A percentile compares a stretch with the other conserved stretches of the same genome.
These are phyloP conservation scores for Priocnemis perturbator DNA, from an alignment of 2,888 invertebrate species.

Conservation along the genomic window DNA sequence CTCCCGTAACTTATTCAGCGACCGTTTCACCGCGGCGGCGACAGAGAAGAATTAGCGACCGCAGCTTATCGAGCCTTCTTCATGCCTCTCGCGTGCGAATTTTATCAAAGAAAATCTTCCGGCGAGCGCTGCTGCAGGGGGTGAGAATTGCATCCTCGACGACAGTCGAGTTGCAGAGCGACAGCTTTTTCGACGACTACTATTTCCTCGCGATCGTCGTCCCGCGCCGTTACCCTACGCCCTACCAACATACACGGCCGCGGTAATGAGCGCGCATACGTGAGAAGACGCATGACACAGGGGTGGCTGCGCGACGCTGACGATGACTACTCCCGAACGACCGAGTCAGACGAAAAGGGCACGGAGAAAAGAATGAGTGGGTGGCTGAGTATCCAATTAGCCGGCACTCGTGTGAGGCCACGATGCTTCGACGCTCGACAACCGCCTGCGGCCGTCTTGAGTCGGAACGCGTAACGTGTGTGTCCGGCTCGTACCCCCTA, in stretches of 20 bases:
- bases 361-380: slow-evolving; percentile 41
- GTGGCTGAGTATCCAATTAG: slow-evolving; percentile 61
- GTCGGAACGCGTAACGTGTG: slow-evolving; percentile 24
- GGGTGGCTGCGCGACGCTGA: no score
- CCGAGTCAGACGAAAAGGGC: slow-evolving; percentile 13
- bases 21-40: slow-evolving; percentile 26
- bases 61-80: slow-evolving; percentile 39
- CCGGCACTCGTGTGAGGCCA: slow-evolving; percentile 46
- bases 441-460: slow-evolving; percentile 45
- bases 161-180: no score
- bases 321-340: no score
- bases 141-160: background rate
- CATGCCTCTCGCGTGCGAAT: background rate
- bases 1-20: slow-evolving; percentile 44
- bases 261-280: no score
- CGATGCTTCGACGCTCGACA: slow-evolving; percentile 38
- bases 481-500: slow-evolving; percentile 15
- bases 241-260: no score
- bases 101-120: slow-evolving; percentile 25
- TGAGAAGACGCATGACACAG: no score
- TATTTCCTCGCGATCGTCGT: no score
- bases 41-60: slow-evolving; percentile 50
- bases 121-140: no score
- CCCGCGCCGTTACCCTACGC: no score
- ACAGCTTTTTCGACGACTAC: no score